phyloP scores from a whole-genome alignment of 1,140 invertebrate genomes.

The Telenomus remus region DNA sequence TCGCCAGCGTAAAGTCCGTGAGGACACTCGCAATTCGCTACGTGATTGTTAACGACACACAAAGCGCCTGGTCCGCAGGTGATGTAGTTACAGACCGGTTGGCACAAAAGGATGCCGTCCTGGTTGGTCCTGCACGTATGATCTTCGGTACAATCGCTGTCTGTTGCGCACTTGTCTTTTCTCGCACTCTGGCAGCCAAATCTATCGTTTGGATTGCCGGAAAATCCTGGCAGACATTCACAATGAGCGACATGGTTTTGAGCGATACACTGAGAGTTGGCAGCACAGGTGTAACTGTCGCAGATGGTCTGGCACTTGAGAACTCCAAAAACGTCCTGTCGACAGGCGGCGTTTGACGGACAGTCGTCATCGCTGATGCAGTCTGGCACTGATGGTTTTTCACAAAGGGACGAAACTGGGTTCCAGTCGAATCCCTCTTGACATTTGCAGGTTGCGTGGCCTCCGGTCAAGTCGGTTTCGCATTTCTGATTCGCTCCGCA shows the following conservation, averaged over 20 bases:
- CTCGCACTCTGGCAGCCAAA: slow-evolving; percentile 84
- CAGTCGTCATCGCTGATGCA: slow-evolving; percentile 86
- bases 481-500: slow-evolving; percentile 90
- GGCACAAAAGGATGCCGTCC: slow-evolving; percentile 77
- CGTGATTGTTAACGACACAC: slow-evolving; percentile 91
- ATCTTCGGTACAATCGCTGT: slow-evolving; percentile 87
- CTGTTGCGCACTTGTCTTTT: slow-evolving; percentile 84
- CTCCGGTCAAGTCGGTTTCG: slow-evolving; percentile 79
- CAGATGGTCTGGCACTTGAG: slow-evolving; percentile 88
- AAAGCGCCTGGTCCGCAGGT: slow-evolving; percentile 89
- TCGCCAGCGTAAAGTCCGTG: slow-evolving; percentile 88
- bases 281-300: slow-evolving; percentile 85
- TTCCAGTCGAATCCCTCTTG: slow-evolving; percentile 87
- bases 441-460: slow-evolving; percentile 85
- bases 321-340: slow-evolving; percentile 88
- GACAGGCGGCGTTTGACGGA: slow-evolving; percentile 80
- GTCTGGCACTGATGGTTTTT: slow-evolving; percentile 89
- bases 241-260: slow-evolving; percentile 85
- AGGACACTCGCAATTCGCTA: slow-evolving; percentile 91
- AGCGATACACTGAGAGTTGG: slow-evolving; percentile 87
- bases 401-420: slow-evolving; percentile 85
- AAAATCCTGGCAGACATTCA: slow-evolving; percentile 85
- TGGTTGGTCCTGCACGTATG: slow-evolving; percentile 80
- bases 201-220: slow-evolving; percentile 91
- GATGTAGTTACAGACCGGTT: slow-evolving; percentile 84